Conservation (phyloP, 2,113 vertebrate genomes). For the Haemorhous mexicanus region DNA sequence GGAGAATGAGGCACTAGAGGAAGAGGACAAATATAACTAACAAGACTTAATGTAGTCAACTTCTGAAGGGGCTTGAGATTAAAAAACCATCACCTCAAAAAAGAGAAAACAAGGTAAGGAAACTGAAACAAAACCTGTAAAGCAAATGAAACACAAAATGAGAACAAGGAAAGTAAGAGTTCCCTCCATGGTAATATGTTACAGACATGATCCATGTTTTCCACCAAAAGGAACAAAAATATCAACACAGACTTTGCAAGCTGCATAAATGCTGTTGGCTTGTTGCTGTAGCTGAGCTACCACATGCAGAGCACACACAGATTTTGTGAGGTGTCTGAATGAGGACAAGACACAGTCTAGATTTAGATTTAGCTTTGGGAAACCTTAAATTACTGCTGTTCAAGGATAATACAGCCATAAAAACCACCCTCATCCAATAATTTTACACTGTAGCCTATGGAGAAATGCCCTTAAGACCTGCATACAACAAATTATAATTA, state of each 20-base stretch:
- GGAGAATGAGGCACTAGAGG: not conserved
- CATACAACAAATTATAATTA: not conserved
- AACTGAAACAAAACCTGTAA: not conserved
- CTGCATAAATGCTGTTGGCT: rapidly evolving
- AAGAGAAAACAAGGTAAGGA: not conserved
- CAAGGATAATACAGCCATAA: not conserved
- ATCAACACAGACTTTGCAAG: rapidly evolving
- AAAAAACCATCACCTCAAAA: not conserved
- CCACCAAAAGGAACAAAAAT: not conserved
- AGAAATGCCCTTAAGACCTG: not conserved
- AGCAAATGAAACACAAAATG: not conserved
- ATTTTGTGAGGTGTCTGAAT: not conserved
- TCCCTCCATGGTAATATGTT: not conserved
- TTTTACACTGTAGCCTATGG: not conserved
- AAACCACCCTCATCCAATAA: not conserved
- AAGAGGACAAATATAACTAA: not conserved
- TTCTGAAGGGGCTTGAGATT: not conserved
- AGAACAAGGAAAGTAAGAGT: not conserved
- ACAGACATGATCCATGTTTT: not conserved
- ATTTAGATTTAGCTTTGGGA: not conserved
- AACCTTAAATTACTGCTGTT: not conserved
- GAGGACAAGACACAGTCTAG: not conserved
- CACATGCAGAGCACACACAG: not conserved
- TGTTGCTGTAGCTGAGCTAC: not conserved
- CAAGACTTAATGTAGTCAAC: not conserved